Evolutionary conservation across 2,888 invertebrate species (phyloP), one percentile per base, ranked within the genome.

Genomic region (Blastobasis lacticolella): DNA sequence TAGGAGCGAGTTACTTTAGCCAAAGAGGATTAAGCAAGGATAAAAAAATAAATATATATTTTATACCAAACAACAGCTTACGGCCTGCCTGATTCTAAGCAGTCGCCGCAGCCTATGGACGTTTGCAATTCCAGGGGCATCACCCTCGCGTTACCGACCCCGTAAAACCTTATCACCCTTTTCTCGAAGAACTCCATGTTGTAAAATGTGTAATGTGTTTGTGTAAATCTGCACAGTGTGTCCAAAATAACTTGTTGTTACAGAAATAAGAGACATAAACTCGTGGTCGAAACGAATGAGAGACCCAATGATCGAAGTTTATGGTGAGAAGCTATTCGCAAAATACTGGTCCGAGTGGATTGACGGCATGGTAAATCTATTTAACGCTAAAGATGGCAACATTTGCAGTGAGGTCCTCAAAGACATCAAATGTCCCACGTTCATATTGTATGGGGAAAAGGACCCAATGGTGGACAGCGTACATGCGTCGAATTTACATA

Each of bases 361-460:
- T 1, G 91, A 94, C 61, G 85, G 89, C 0, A 81, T 91, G 59
- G 62, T 67, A 37, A 93, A 93, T 0, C 81, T 95, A 45, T 91
- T 86, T 59, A 82, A 89, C 6, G 78, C 90, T 4, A 88, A 91
- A 0, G 82, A 91, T 40, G 95, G 95, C 97, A 89, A 95, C 66
- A 89, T 94, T 54, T 95, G 94, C 67, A 91, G 86, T 56, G 69
- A 79, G 1, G 75, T 84, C 36, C 66, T 95, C 37, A 62, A 79
- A 0, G 80, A 90, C 41, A 91, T 96, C 23, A 85, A 86, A 50
- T 94, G 94, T 58, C 94, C 94, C 0, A 95, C 95, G 0, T 89
- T 95, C 23, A 93, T 97, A 60, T 68, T 97, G 46, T 95, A 97
- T 68, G 97, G 97, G 0, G 90, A 91, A 58, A 94, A 94, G 70